These are phyloP conservation scores for Phanerotoma sp. DNA, from an alignment of 2,888 invertebrate genomes.

Conservation along the genomic window DNA sequence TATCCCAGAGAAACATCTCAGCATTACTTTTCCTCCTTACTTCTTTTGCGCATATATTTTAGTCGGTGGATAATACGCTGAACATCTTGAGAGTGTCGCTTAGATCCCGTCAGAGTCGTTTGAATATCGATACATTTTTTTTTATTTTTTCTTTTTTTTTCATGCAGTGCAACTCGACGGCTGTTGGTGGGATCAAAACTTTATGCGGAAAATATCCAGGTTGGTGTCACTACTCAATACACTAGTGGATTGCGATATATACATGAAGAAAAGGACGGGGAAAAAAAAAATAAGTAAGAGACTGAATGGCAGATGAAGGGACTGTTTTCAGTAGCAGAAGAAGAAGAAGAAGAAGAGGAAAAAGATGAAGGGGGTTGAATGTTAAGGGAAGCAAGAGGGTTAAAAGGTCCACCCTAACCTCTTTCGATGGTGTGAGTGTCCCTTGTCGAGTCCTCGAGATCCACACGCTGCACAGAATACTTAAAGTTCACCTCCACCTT, in stretches of 20 bases:
- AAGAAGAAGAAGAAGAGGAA: background rate
- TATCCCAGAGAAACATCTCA: no score
- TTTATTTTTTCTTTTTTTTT: no score
- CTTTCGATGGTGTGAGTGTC: background rate
- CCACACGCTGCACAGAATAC: conserved; percentile 35
- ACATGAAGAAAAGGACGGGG: background rate
- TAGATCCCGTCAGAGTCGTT: no score
- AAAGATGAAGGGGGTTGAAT: background rate
- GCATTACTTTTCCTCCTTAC: no score
- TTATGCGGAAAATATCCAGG: background rate
- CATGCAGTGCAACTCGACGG: no score
- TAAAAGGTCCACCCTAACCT: background rate
- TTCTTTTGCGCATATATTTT: no score
- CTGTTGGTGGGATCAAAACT: background rate
- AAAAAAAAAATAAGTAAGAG: no score
- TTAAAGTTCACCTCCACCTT: conserved; percentile 21
- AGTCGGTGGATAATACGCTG: no score
- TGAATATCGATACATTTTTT: no score
- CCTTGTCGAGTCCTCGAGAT: conserved; percentile 5
- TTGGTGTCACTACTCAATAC: background rate
- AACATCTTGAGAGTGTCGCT: no score
- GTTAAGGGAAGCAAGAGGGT: no score
- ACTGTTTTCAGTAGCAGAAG: background rate
- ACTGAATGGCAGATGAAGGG: background rate
- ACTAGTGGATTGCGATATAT: background rate